Evolutionary conservation across 2,113 vertebrate genomes (phyloP).

Genomic region (Lepus europaeus): DNA sequence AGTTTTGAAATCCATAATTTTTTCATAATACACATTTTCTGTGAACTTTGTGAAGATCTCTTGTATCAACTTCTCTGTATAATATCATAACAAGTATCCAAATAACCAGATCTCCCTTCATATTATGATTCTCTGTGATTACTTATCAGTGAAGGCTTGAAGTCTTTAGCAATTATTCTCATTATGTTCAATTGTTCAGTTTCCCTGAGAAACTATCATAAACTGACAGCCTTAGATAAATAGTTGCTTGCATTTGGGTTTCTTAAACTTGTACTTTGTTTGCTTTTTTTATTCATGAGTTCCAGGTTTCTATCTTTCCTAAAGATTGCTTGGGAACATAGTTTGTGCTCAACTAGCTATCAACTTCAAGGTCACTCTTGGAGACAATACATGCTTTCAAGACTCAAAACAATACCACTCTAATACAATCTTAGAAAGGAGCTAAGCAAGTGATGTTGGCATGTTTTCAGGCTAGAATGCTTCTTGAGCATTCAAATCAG

Average conservation of each 20-base stretch:
- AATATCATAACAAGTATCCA: neutral
- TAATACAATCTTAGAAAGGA: neutral
- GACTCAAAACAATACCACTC: neutral
- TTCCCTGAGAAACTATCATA: constrained; percentile 16
- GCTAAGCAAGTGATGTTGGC: neutral
- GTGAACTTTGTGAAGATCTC: too few species aligned
- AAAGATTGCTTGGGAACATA: neutral
- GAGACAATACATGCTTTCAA: neutral
- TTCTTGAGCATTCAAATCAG: neutral
- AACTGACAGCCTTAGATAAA: neutral
- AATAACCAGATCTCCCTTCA: neutral
- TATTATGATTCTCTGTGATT: neutral
- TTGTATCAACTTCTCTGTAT: neutral
- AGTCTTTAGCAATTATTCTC: constrained; percentile 2
- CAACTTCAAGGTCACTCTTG: neutral
- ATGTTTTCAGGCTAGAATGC: neutral
- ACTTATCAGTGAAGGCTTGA: constrained; percentile 1
- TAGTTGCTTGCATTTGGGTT: constrained; percentile 5
- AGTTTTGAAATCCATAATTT: too few species aligned
- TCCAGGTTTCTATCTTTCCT: neutral
- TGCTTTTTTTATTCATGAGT: constrained; percentile 1
- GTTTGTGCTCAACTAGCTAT: neutral
- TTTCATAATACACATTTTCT: too few species aligned
- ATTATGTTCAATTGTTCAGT: neutral
- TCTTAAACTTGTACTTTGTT: constrained; percentile 3